Evolutionary conservation across 2,113 vertebrate genomes (phyloP).

Genomic region (Paraplagusia blochii): DNA sequence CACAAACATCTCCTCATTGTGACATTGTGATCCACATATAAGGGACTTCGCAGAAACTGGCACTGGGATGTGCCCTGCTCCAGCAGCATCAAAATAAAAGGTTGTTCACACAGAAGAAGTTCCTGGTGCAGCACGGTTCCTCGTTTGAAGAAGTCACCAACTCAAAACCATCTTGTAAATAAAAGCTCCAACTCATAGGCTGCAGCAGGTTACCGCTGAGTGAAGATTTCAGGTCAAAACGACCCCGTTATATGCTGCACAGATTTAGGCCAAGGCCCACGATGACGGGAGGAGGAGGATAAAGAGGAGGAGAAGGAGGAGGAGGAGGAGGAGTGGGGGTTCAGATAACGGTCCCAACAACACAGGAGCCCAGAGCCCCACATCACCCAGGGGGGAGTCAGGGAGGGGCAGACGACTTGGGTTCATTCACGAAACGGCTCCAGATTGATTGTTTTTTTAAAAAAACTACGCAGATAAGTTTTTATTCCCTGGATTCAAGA

Average conservation of each 20-base stretch:
- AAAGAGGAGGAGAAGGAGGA: slow-evolving; percentile 6
- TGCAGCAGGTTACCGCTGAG: slow-evolving; percentile 38
- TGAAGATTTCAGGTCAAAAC: slow-evolving; percentile 76
- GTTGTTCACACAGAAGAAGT: too few relatives aligned
- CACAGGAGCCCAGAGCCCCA: slow-evolving; percentile 28
- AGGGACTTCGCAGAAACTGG: slow-evolving; percentile 14
- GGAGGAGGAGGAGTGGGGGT: slow-evolving; percentile 9
- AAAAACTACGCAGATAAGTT: slow-evolving; percentile 4
- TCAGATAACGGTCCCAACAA: slow-evolving; percentile 70
- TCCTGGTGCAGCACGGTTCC: slow-evolving; percentile 49
- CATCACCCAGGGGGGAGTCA: slow-evolving; percentile 42
- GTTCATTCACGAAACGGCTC: slow-evolving; percentile 8
- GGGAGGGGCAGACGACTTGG: slow-evolving; percentile 60
- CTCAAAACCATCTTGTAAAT: too few relatives aligned
- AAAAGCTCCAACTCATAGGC: slow-evolving; percentile 55
- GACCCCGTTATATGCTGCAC: slow-evolving; percentile 57
- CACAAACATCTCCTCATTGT: slow-evolving; percentile 67
- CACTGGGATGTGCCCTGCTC: slow-evolving; percentile 13
- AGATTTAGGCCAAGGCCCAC: slow-evolving; percentile 73
- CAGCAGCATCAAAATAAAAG: slow-evolving; percentile 22
- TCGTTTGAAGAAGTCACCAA: slow-evolving; percentile 68
- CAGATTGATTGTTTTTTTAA: too few relatives aligned
- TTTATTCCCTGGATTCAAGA: slow-evolving; percentile 6
- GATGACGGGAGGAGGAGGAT: slow-evolving; percentile 16
- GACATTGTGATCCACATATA: slow-evolving; percentile 56